phyloP scores from a whole-genome alignment of 2,797 vertebrate species.

The Dipus sagitta region DNA sequence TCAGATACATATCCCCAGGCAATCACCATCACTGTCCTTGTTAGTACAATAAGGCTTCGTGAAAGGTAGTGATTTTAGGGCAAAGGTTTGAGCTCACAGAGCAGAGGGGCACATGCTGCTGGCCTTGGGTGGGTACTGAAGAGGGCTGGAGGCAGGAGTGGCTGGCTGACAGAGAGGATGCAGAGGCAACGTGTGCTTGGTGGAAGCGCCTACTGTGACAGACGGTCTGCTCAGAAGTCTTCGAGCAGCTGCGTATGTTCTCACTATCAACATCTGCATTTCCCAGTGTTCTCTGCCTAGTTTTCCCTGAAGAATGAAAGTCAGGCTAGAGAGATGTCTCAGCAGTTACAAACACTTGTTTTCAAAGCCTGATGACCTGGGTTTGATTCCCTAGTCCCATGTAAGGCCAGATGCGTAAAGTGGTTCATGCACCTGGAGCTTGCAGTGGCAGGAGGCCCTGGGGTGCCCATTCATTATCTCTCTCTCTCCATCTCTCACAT shows the following conservation, averaged over 20 bases:
- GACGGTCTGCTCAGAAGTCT: neutral
- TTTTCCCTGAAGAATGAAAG: no score
- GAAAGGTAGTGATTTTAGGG: conserved; percentile 66
- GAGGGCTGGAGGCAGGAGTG: neutral
- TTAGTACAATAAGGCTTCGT: conserved; percentile 11
- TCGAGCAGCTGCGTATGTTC: neutral
- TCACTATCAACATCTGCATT: conserved; percentile 1
- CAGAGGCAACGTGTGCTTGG: no score
- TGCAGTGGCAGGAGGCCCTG: no score
- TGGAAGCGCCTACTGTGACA: neutral
- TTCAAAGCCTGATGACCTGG: no score
- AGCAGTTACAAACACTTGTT: no score
- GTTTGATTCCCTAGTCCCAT: no score
- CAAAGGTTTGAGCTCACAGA: conserved; percentile 44
- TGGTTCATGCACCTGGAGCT: no score
- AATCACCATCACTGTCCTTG: neutral
- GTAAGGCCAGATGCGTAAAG: no score
- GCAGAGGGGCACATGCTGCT: neutral
- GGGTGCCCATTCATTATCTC: no score
- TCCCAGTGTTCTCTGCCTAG: neutral
- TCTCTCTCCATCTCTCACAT: no score
- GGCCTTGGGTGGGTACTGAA: neutral
- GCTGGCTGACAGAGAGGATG: neutral
- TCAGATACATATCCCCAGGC: conserved; percentile 49
- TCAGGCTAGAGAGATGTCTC: no score